Percentiles rank a stretch among this genome's conserved stretches.
These are phyloP conservation scores for Strix aluco DNA, from an alignment of 2,113 vertebrate species.

Conservation along the genomic window DNA sequence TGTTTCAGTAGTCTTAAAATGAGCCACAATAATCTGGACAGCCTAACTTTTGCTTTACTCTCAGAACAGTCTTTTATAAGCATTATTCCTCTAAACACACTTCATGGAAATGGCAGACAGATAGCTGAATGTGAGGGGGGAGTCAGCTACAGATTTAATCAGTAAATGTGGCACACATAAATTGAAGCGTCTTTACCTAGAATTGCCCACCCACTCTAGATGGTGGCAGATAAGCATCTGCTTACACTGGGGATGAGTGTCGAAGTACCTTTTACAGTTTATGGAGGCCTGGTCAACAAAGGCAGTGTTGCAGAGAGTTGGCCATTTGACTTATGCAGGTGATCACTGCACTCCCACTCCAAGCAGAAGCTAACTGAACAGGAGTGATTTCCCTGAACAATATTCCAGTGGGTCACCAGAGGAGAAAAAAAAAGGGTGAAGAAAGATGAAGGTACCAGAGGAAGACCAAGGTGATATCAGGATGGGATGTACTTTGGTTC, in stretches of 20 bases:
- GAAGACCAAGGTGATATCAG: neutral
- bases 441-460: neutral
- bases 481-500: neutral
- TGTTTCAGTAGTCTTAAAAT: neutral
- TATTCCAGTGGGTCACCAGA: neutral
- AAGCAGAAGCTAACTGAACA: neutral
- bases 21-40: neutral
- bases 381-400: neutral
- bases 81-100: neutral
- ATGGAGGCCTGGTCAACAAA: neutral
- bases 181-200: neutral
- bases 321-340: neutral
- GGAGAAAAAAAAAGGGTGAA: neutral
- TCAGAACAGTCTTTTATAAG: neutral
- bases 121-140: fast-evolving
- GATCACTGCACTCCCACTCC: neutral
- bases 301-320: neutral
- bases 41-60: neutral
- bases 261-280: neutral
- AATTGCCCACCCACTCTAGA: neutral
- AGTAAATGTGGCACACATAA: neutral
- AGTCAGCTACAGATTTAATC: neutral
- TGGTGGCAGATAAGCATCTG: neutral
- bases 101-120: neutral
- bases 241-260: neutral